Evolutionary conservation across 1,140 invertebrate genomes (phyloP).

Genomic region (Hermetia illucens): DNA sequence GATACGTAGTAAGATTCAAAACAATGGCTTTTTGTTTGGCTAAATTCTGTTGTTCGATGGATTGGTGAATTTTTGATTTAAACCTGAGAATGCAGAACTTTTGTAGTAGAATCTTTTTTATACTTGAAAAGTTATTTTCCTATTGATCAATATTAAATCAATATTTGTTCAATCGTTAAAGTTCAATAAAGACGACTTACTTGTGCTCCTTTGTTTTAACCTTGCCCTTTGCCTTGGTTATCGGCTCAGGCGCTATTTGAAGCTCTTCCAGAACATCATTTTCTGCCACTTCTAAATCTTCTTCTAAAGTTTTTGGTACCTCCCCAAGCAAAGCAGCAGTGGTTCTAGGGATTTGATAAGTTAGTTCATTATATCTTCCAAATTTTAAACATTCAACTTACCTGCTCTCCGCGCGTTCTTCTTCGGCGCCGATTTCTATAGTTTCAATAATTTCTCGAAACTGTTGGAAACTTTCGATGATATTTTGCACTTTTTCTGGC

Average conservation of each 20-base stretch:
- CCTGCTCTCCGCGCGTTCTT: too few species aligned
- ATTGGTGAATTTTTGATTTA: slow-evolving; percentile 19
- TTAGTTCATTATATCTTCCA: too few species aligned
- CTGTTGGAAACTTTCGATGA: slow-evolving; percentile 22
- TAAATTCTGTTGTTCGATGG: slow-evolving; percentile 23
- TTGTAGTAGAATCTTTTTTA: too few species aligned
- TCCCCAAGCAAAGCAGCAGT: too few species aligned
- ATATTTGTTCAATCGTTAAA: too few species aligned
- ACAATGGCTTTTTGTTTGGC: slow-evolving; percentile 31
- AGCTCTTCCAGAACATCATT: slow-evolving; percentile 2
- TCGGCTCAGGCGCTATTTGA: too few species aligned
- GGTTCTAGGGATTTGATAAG: too few species aligned
- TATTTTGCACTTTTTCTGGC: slow-evolving; percentile 18
- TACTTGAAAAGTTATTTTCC: neutral
- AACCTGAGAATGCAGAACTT: slow-evolving; percentile 11
- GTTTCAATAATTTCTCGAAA: slow-evolving; percentile 30
- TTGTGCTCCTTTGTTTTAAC: slow-evolving; percentile 23
- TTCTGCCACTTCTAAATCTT: neutral
- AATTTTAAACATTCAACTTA: too few species aligned
- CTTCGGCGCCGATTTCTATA: slow-evolving; percentile 31
- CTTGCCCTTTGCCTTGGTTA: slow-evolving; percentile 15
- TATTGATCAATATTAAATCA: slow-evolving; percentile 29
- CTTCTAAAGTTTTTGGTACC: neutral
- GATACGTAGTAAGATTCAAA: slow-evolving; percentile 35
- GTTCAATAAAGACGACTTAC: slow-evolving; percentile 7